phyloP scores from a whole-genome alignment of 64 coral and sea anemone species.

The Catalaphyllia jardinei region DNA sequence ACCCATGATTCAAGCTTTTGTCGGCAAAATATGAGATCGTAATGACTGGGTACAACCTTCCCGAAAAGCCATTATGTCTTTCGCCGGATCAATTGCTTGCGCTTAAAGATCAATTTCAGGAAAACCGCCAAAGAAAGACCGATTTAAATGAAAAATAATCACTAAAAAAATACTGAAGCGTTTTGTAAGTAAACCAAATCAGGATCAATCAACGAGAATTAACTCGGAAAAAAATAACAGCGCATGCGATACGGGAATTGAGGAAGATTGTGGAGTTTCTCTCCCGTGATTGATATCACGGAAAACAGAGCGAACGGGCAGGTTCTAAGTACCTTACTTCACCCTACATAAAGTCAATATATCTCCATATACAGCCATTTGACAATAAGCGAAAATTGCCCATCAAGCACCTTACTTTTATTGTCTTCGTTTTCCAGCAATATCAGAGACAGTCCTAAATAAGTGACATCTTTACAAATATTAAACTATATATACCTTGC shows the following conservation, averaged over 20 bases:
- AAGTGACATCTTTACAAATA: too few relatives aligned
- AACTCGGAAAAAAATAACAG: neutral
- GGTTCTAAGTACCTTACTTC: too few relatives aligned
- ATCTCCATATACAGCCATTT: too few relatives aligned
- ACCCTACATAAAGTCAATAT: too few relatives aligned
- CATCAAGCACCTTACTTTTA: too few relatives aligned
- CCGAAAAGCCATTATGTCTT: neutral
- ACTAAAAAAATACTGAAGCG: neutral
- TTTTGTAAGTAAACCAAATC: constrained; percentile 1
- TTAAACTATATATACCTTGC: too few relatives aligned
- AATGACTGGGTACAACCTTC: neutral
- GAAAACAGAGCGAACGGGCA: too few relatives aligned
- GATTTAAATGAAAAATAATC: constrained; percentile 16
- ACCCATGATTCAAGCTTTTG: constrained; percentile 14
- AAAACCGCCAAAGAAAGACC: constrained; percentile 29
- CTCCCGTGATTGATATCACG: neutral
- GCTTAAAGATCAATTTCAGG: neutral
- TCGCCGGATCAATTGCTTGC: constrained; percentile 10
- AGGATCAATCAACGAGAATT: constrained; percentile 29
- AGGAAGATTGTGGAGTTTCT: neutral
- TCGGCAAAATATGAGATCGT: constrained; percentile 6
- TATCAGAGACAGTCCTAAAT: too few relatives aligned
- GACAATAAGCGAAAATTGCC: too few relatives aligned
- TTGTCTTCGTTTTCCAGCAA: too few relatives aligned
- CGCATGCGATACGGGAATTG: neutral